Percentiles rank a stretch among this genome's conserved stretches.
Evolutionary conservation across 2,888 invertebrate species (phyloP).

Genomic region (Xestia ashworthii): DNA sequence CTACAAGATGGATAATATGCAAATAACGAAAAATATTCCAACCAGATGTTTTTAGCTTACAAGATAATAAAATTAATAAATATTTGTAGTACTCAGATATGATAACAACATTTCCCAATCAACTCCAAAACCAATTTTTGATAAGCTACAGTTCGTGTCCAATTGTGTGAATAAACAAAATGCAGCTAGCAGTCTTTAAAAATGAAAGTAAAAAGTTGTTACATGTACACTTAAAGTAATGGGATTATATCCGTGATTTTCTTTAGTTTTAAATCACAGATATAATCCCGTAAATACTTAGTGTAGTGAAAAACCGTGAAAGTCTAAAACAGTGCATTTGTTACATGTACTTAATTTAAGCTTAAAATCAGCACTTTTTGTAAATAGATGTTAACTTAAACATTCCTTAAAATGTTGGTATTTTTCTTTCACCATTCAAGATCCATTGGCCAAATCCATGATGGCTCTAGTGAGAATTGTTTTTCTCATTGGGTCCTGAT

Average conservation of each 20-base stretch:
- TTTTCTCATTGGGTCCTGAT: too few relatives aligned
- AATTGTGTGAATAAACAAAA: neutral
- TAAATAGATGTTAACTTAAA: neutral
- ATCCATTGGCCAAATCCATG: too few relatives aligned
- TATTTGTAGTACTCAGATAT: slow-evolving; percentile 8
- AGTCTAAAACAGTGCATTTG: too few relatives aligned
- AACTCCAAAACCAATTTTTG: neutral
- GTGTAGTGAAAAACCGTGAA: too few relatives aligned
- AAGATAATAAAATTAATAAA: slow-evolving; percentile 19
- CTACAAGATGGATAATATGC: neutral
- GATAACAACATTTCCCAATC: slow-evolving; percentile 23
- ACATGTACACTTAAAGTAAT: too few relatives aligned
- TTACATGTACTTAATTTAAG: neutral
- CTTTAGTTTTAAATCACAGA: too few relatives aligned
- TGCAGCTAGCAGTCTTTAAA: neutral
- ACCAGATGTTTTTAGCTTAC: neutral
- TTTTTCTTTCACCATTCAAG: too few relatives aligned
- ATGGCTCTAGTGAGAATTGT: too few relatives aligned
- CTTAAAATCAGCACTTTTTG: neutral
- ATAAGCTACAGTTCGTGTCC: neutral
- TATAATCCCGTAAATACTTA: too few relatives aligned
- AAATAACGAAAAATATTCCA: slow-evolving; percentile 7
- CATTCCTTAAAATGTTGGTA: neutral
- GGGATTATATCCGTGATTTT: too few relatives aligned
- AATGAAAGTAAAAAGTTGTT: neutral